These are phyloP conservation scores for Eudyptes chrysolophus DNA, from an alignment of 2,113 vertebrate species.

Conservation along the genomic window DNA sequence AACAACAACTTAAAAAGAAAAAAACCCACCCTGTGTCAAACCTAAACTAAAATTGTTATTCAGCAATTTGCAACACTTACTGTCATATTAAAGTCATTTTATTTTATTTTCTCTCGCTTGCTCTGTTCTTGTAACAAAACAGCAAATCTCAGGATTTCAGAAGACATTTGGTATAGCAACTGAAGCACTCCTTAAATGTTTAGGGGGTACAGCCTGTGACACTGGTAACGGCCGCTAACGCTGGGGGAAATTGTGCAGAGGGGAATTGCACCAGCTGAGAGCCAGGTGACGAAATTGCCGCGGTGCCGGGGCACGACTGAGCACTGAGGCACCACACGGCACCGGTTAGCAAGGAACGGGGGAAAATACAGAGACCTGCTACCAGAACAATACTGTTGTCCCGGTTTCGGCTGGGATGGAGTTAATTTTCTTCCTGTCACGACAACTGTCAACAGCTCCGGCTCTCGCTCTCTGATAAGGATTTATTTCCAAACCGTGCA, in stretches of 20 bases:
- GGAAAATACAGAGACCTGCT: background rate
- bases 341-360: background rate
- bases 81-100: slow-evolving; percentile 67
- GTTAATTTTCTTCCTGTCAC: too few relatives aligned
- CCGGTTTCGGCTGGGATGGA: too few relatives aligned
- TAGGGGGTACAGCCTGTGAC: background rate
- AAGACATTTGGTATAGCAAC: background rate
- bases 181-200: background rate
- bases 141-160: background rate
- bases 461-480: background rate
- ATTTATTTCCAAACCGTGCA: background rate
- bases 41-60: slow-evolving; percentile 39
- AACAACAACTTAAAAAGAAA: background rate
- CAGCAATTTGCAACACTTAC: slow-evolving; percentile 70
- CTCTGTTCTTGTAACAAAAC: background rate
- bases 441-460: background rate
- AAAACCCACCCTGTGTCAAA: slow-evolving; percentile 5
- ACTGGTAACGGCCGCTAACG: background rate
- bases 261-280: background rate
- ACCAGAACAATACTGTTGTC: background rate
- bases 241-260: background rate
- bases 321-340: background rate
- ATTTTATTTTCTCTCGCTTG: background rate
- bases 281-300: background rate
- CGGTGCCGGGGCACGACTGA: background rate